Conservation (phyloP, 2,888 invertebrate genomes). For the Cistogaster globosa region DNA sequence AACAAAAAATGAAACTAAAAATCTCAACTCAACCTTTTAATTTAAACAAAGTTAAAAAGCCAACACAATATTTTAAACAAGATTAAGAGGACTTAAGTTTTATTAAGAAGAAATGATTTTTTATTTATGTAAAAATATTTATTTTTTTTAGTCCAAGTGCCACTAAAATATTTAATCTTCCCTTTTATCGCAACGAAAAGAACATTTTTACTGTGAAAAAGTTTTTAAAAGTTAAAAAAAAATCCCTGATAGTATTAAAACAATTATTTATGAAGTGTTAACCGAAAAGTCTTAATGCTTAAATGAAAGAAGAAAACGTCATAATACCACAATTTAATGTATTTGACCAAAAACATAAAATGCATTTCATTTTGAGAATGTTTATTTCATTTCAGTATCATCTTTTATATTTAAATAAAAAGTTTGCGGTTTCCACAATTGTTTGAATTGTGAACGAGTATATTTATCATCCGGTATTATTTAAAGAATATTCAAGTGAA, state of each 20-base stretch:
- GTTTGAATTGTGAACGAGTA: constrained; percentile 21
- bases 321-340: constrained; percentile 36
- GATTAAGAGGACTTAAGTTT: no score
- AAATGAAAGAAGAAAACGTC: background rate
- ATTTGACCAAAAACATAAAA: constrained; percentile 34
- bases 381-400: constrained; percentile 35
- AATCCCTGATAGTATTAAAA: background rate
- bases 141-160: no score
- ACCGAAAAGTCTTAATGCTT: constrained; percentile 1
- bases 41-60: no score
- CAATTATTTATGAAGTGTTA: constrained; percentile 46
- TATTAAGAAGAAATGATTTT: no score
- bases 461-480: background rate
- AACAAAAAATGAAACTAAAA: no score
- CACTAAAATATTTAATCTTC: no score
- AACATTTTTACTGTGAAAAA: no score
- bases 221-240: no score
- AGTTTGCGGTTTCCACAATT: constrained; percentile 60
- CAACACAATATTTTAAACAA: no score
- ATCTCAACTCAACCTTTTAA: no score
- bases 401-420: constrained; percentile 7
- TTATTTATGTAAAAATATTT: no score
- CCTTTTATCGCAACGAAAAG: no score
- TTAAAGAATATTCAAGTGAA: constrained; percentile 3
- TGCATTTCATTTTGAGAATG: constrained; percentile 42